Conservation (phyloP, 2,888 invertebrate species). For the Andrena bicolor region DNA sequence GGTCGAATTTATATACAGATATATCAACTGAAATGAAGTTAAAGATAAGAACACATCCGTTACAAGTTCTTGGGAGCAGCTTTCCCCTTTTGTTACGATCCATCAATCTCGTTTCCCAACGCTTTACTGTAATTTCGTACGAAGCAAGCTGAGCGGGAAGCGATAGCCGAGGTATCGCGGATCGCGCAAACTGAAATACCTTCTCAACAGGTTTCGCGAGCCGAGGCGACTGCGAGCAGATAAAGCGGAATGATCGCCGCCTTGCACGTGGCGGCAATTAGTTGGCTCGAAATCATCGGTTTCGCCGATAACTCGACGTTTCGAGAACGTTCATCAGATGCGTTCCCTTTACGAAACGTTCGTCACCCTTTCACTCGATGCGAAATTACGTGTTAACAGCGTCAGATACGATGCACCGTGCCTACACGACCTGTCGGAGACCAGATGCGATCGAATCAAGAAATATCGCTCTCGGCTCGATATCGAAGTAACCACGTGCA, state of each 20-base stretch:
- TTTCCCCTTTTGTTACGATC: not conserved
- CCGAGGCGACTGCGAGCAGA: conserved; percentile 6
- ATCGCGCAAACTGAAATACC: conserved; percentile 36
- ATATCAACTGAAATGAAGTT: not conserved
- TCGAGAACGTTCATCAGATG: conserved; percentile 27
- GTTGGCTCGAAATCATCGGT: conserved; percentile 27
- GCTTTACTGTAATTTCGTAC: not conserved
- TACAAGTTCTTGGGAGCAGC: not conserved
- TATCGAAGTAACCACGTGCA: conserved; percentile 13
- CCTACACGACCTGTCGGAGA: conserved; percentile 5
- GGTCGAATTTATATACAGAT: not conserved
- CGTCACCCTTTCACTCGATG: conserved; percentile 54
- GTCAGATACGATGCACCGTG: conserved; percentile 1
- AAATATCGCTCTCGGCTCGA: not conserved
- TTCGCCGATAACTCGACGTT: conserved; percentile 25
- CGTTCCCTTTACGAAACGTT: conserved; percentile 48
- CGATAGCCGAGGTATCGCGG: conserved; percentile 30
- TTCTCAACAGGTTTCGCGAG: conserved; percentile 50
- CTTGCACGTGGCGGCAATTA: conserved; percentile 49
- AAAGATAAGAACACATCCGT: not conserved
- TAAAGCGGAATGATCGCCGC: conserved; percentile 34
- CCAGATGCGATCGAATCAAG: not conserved
- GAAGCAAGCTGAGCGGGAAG: conserved; percentile 8
- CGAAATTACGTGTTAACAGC: conserved; percentile 33
- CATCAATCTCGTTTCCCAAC: conserved; percentile 49